These are phyloP conservation scores for Anthoscopus minutus DNA, from an alignment of 2,113 vertebrate species.

Conservation along the genomic window DNA sequence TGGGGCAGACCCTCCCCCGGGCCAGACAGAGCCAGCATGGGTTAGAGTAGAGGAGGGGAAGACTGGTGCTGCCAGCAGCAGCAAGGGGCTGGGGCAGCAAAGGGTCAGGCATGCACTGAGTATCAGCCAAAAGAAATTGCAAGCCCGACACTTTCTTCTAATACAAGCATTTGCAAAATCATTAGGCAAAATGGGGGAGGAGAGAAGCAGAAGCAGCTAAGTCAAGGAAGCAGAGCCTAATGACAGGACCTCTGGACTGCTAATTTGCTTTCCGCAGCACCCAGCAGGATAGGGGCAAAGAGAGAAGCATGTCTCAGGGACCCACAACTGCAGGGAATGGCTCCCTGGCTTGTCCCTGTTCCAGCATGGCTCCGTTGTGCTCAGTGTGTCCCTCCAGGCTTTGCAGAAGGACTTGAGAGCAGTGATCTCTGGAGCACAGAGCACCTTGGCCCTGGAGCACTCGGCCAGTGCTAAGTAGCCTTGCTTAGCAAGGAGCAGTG, in stretches of 20 bases:
- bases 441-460: background rate
- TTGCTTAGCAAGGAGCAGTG: background rate
- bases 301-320: background rate
- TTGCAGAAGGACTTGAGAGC: background rate
- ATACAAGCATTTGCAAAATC: background rate
- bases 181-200: background rate
- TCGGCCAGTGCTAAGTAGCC: background rate
- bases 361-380: background rate
- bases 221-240: background rate
- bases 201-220: background rate
- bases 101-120: background rate
- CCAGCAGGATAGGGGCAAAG: background rate
- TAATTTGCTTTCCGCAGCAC: background rate
- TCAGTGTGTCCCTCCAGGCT: background rate
- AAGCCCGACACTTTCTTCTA: background rate
- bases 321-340: background rate
- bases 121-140: background rate
- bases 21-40: accelerated
- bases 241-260: background rate
- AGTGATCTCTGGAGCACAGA: background rate
- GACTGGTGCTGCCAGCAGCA: background rate
- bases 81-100: accelerated
- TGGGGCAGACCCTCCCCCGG: background rate
- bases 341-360: background rate
- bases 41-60: background rate